These are phyloP conservation scores for Triplophysa bombifrons DNA, from an alignment of 2,797 vertebrate genomes.

Conservation along the genomic window DNA sequence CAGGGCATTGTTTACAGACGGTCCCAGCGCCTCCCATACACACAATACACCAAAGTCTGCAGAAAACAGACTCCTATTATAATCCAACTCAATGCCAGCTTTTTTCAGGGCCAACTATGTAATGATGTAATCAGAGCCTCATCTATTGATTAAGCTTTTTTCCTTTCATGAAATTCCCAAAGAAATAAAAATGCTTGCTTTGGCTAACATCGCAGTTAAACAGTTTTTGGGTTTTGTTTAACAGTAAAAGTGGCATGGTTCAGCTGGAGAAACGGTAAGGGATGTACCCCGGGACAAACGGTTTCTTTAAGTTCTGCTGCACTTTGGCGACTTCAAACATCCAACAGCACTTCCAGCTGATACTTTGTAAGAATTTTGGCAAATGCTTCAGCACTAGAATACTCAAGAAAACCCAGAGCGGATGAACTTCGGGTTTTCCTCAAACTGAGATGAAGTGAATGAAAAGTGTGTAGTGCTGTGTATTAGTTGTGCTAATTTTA, in stretches of 20 bases:
- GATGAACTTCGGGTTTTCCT: background rate
- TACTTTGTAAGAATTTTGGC: background rate
- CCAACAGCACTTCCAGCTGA: background rate
- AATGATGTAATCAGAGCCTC: conserved; percentile 62
- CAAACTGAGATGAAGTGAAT: background rate
- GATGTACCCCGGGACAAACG: background rate
- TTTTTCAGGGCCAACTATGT: conserved; percentile 57
- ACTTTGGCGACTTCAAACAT: background rate
- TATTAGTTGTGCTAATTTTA: background rate
- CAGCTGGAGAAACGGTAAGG: background rate
- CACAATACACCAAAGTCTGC: conserved; percentile 74
- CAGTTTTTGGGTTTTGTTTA: conserved; percentile 28
- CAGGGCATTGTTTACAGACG: conserved; percentile 75
- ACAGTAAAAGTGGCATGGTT: background rate
- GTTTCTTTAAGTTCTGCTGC: background rate
- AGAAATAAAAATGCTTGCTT: background rate
- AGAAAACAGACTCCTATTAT: conserved; percentile 72
- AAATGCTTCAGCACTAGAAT: background rate
- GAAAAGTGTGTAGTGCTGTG: background rate
- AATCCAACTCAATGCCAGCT: conserved; percentile 57
- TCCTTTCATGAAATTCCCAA: conserved; percentile 35
- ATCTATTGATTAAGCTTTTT: conserved; percentile 49
- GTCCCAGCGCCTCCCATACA: conserved; percentile 67
- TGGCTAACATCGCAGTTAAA: conserved; percentile 8
- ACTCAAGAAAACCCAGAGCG: too few relatives aligned